Conservation (phyloP, 2,888 invertebrate genomes). For the Drosophila robusta region DNA sequence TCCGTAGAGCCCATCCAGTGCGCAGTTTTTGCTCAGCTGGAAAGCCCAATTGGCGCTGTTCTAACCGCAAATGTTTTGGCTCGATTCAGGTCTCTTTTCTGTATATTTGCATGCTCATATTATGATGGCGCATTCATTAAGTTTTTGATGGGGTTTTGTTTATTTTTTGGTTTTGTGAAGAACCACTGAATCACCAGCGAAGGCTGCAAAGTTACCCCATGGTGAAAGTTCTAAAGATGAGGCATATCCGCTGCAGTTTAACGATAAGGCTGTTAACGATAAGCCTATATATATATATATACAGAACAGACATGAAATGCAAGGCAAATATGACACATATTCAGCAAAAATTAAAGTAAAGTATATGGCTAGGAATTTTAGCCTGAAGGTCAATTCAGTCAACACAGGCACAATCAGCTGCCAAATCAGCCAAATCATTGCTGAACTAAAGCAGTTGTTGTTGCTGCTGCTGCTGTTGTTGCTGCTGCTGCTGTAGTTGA, state of each 20-base stretch:
- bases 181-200: constrained; percentile 50
- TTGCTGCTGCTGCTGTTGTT: background rate
- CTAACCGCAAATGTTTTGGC: constrained; percentile 46
- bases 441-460: constrained; percentile 4
- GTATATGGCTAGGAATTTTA: constrained; percentile 9
- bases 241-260: constrained; percentile 26
- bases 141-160: constrained; percentile 1
- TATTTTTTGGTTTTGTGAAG: constrained; percentile 20
- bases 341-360: constrained; percentile 11
- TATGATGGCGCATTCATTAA: constrained; percentile 38
- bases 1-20: background rate
- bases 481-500: constrained; percentile 10
- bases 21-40: constrained; percentile 36
- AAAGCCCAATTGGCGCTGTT: constrained; percentile 35
- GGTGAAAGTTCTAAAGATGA: constrained; percentile 69
- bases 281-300: constrained; percentile 10
- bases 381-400: constrained; percentile 49
- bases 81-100: constrained; percentile 14
- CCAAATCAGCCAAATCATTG: constrained; percentile 61
- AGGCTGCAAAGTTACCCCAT: constrained; percentile 7
- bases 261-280: constrained; percentile 42
- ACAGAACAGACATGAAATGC: constrained; percentile 1
- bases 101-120: constrained; percentile 7
- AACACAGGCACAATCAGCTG: constrained; percentile 14
- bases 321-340: constrained; percentile 30